Base-by-base conservation (phyloP, 2,888 invertebrate species). In the Polylopha cassiicola region DNA sequence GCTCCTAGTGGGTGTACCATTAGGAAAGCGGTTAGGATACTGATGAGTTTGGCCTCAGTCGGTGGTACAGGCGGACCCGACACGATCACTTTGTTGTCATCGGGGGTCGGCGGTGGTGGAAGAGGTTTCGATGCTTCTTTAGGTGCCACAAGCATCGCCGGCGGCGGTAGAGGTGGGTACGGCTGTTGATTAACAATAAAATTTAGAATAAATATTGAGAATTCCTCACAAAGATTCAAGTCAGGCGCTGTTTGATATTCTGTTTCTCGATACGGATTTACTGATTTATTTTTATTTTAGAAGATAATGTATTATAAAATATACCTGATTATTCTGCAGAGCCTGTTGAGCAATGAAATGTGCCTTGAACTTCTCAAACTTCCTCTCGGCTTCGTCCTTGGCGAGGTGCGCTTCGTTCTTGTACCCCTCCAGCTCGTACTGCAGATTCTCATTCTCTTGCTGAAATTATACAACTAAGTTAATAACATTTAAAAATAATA, bases 401-500 rank as follows among this genome's bases (percentile, higher is more conserved):
- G 95, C 88, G 17, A 96, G 81, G 54, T 94, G 93, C 27, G 95
- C 93, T 82, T 97, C 97, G 72, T 96, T 96, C 73, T 94, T 95
- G 68, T 95, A 95, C 0, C 95, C 96, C 70, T 97, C 97, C 58
- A 97, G 77, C 73, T 95, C 95, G 67, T 93, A 95, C 28, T 92
- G 89, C 37, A 97, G 78, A 47, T 91, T 92, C 55, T 96, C 95
- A 65, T 96, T 95, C 66, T 97, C 96, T 45, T 92, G 91, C 88
- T 92, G 51, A 6, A 54, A 56, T 17, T 8, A 42, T 16, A 39
- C 27, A 20, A 10, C 34, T n/a, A 37, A 15, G 9, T 4, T 18
- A 23, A 14, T 32, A 28, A 17, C 10, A 28, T 20, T 7, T 29
- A 5, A 7, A 2, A 6, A 6, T 11, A 17, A 23, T 20, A 0